Base-by-base conservation (phyloP, 1,140 invertebrate genomes). In the Ceratosolen solmsi region DNA sequence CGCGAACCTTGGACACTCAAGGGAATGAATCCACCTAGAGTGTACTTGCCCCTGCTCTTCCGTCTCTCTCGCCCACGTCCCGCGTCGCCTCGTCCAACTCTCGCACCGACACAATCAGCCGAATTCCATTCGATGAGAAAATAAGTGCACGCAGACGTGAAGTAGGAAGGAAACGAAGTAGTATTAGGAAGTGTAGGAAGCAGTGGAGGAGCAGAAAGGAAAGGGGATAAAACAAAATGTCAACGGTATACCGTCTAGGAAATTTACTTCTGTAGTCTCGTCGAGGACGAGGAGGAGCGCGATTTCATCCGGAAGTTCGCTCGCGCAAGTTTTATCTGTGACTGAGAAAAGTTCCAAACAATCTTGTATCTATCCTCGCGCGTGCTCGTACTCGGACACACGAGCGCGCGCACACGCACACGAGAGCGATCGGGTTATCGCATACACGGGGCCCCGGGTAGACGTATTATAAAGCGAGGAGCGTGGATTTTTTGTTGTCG, bases 301-400 rank as follows among this genome's bases (percentile, higher is more conserved):
- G 65, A 79, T 71, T 71, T 56, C n/a, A 60, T 49, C 36, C 51
- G 78, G 68, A 80, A 80, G 41, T 36, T 79, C 51, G 68, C 36
- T 41, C 22, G 56, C 33, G 51, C 33, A 56, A 54, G 36, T 63
- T 80, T 80, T 73, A 79, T 79, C 54, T 72, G 22, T 72, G 78
- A 72, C 78, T 63, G 33, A 72, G 36, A 30, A 79, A 72, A 60
- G 51, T 72, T 79, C 20, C 25, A 79, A 36, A 38, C 38, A 20
- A 49, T 30, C 25, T 15, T 71, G 4, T n/a, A 33, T 63, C 2
- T 63, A 36, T 46, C n/a, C n/a, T n/a, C n/a, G n/a, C n/a, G n/a
- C n/a, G 41, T 46, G 41, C 41, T 5, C 41, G 5, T 46, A 46
- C 41, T 5, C 13, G 41, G 41, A 13, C 41, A 76, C 25, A 5